Evolutionary conservation across 1,140 invertebrate genomes (phyloP).

Genomic region (Condylostylus longicornis): DNA sequence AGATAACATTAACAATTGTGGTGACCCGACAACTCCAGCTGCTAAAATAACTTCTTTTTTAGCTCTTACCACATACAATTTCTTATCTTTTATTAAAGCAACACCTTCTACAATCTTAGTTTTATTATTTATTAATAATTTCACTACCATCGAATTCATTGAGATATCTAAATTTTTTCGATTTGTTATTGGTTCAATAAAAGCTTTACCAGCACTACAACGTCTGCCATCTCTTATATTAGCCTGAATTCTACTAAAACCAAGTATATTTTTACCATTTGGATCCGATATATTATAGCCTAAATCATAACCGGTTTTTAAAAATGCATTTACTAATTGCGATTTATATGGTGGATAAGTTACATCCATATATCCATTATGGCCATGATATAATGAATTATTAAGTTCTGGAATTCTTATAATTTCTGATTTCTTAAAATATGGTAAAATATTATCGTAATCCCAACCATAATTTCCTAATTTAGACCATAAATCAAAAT

Average conservation of each 20-base stretch:
- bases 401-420: constrained; percentile 35
- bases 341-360: constrained; percentile 45
- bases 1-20: constrained; percentile 65
- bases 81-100: constrained; percentile 40
- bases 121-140: constrained; percentile 45
- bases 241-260: constrained; percentile 52
- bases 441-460: constrained; percentile 63
- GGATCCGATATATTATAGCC: constrained; percentile 53
- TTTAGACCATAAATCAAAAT: constrained; percentile 54
- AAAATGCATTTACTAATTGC: constrained; percentile 42
- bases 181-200: constrained; percentile 56
- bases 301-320: constrained; percentile 52
- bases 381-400: constrained; percentile 47
- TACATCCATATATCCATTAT: constrained; percentile 50
- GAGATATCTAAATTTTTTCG: constrained; percentile 61
- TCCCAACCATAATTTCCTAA: constrained; percentile 77
- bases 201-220: constrained; percentile 65
- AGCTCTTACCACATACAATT: constrained; percentile 43
- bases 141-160: constrained; percentile 57
- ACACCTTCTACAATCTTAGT: constrained; percentile 36
- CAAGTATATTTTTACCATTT: constrained; percentile 43
- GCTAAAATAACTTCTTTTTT: constrained; percentile 62
- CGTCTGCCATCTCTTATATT: constrained; percentile 50
- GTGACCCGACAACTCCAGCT: constrained; percentile 58
- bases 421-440: constrained; percentile 70